Conservation (phyloP, 2,113 vertebrate genomes). For the Ranitomeya variabilis region DNA sequence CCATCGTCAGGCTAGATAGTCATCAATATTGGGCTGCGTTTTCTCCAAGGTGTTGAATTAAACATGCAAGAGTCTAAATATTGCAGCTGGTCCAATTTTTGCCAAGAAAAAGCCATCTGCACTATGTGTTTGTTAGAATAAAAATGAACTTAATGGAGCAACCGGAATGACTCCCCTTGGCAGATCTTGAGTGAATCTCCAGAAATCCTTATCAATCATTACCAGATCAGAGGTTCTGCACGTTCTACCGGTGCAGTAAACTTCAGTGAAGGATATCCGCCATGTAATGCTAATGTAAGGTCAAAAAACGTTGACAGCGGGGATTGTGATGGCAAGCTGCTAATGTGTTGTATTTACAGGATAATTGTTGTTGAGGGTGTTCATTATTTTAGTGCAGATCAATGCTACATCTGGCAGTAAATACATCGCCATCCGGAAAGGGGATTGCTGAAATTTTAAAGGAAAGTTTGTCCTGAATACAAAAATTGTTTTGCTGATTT, state of each 20-base stretch:
- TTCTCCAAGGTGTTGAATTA: slow-evolving; percentile 59
- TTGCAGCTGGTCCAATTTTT: slow-evolving; percentile 59
- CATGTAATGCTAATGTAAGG: neutral
- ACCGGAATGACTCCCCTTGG: slow-evolving; percentile 56
- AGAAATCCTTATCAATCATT: slow-evolving; percentile 56
- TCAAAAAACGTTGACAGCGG: slow-evolving; percentile 38
- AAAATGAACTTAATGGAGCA: slow-evolving; percentile 59
- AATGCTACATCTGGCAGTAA: slow-evolving; percentile 42
- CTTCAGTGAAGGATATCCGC: slow-evolving; percentile 23
- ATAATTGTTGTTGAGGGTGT: slow-evolving; percentile 37
- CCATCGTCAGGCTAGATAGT: slow-evolving; percentile 51
- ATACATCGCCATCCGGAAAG: slow-evolving; percentile 34
- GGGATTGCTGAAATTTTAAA: slow-evolving; percentile 22
- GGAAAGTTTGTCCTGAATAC: slow-evolving; percentile 15
- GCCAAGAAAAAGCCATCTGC: slow-evolving; percentile 60
- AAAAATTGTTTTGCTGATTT: slow-evolving; percentile 25
- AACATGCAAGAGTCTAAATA: slow-evolving; percentile 59
- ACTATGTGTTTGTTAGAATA: slow-evolving; percentile 60
- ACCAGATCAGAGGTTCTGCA: slow-evolving; percentile 9
- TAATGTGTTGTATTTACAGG: slow-evolving; percentile 43
- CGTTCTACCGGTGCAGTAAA: slow-evolving; percentile 36
- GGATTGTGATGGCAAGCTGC: slow-evolving; percentile 38
- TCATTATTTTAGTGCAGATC: slow-evolving; percentile 29
- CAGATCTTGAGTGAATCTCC: slow-evolving; percentile 51
- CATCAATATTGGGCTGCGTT: slow-evolving; percentile 57